Evolutionary conservation across 1,140 invertebrate species (phyloP).

Genomic region (Argopecten irradians): DNA sequence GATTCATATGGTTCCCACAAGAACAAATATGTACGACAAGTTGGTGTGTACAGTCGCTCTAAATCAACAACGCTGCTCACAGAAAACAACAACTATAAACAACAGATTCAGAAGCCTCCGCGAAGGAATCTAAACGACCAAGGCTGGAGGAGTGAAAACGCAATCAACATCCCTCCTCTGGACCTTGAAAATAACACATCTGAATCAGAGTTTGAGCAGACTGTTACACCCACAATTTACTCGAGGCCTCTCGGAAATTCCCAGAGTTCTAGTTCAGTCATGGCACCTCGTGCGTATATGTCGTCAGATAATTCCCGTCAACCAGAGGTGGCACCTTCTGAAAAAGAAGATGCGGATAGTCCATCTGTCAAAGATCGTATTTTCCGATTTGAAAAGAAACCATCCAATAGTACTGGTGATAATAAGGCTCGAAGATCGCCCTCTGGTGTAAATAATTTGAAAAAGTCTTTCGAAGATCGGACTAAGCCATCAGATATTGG

Average conservation of each 20-base stretch:
- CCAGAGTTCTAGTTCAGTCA: constrained; percentile 40
- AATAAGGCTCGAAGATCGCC: neutral
- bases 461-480: constrained; percentile 27
- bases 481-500: neutral
- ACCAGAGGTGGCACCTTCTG: neutral
- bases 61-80: constrained; percentile 54
- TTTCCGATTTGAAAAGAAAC: constrained; percentile 51
- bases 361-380: constrained; percentile 53
- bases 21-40: constrained; percentile 55
- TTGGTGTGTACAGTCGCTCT: constrained; percentile 67
- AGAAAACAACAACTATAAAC: constrained; percentile 48
- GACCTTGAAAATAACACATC: constrained; percentile 25
- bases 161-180: constrained; percentile 12
- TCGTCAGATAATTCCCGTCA: constrained; percentile 29
- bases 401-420: constrained; percentile 36
- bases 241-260: constrained; percentile 36
- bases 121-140: constrained; percentile 53
- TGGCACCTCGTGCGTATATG: constrained; percentile 44
- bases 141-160: constrained; percentile 42
- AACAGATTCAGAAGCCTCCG: constrained; percentile 52
- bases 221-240: neutral
- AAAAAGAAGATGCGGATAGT: constrained; percentile 28
- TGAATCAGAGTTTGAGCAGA: constrained; percentile 30
- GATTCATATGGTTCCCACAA: constrained; percentile 68
- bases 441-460: constrained; percentile 25